Evolutionary conservation across 2,888 invertebrate genomes (phyloP), one percentile per base, ranked within the genome.

Genomic region (Ischnura elegans): DNA sequence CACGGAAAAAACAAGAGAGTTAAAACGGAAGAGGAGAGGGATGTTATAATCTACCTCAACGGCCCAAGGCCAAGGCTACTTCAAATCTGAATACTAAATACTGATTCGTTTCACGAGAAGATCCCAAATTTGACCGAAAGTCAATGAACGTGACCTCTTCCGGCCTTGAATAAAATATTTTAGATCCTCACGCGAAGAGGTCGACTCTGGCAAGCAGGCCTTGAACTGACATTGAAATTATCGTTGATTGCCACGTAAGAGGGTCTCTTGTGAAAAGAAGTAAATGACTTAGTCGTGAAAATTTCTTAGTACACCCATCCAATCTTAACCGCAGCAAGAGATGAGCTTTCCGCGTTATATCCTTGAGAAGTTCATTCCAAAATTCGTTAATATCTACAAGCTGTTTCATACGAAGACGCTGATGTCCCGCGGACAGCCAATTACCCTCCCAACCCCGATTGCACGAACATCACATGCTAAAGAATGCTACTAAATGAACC

Each of bases 1-100:
- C 13, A 2, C n/a, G 55, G 8, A 25, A 43, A 8, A 51, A 51
- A 61, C 43, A 55, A 29, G 10, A 36, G 16, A 36, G 36, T 36
- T 16, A 36, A n/a, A n/a, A n/a, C n/a, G n/a, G n/a, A n/a, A n/a
- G 36, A 36, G 76, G 76, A 16, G 29, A 13, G 76, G 76, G 36
- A 36, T 76, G 36, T 2, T 76, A 36, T 36, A 76, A 36, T 36
- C 36, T 76, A 29, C 8, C 16, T 76, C 76, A 76, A 36, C 36
- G 76, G 13, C 76, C 76, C 76, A 76, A 76, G 76, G 76, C n/a
- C 76, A 76, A 76, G 76, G 76, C 36, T 36, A 16, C 16, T 76
- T 8, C 29, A 76, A 76, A 76, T 76, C 36, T 36, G 76, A 76
- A 76, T 76, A n/a, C 36, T 5, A 29, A 36, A 76, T 36, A 10